Percentiles rank a stretch among this genome's conserved stretches.
These are phyloP conservation scores for Hypolimnas misippus DNA, from an alignment of 2,888 invertebrate genomes.

Conservation along the genomic window DNA sequence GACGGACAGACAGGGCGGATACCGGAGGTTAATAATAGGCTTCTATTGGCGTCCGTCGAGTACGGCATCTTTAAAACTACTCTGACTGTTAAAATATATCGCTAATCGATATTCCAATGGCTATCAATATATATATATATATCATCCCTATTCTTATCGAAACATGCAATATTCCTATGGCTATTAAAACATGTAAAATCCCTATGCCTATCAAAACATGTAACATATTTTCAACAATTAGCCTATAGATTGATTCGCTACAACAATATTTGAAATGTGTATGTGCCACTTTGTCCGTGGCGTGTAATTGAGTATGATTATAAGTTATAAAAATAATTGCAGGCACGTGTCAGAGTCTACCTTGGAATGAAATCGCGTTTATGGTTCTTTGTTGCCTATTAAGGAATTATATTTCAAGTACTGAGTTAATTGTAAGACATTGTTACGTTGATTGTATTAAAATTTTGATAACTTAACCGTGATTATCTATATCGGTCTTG, in stretches of 20 bases:
- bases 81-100: no score
- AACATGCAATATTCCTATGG: no score
- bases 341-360: constrained; percentile 56
- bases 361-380: constrained; percentile 10
- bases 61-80: no score
- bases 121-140: no score
- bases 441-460: background rate
- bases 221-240: no score
- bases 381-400: constrained; percentile 44
- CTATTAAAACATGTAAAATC: no score
- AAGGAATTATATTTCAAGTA: constrained; percentile 15
- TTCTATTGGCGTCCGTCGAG: no score
- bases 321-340: constrained; percentile 63
- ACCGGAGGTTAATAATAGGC: no score
- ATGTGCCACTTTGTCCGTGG: constrained; percentile 30
- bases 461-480: background rate
- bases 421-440: background rate
- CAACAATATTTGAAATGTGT: constrained; percentile 21
- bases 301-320: constrained; percentile 54
- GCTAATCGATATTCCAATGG: no score
- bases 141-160: no score
- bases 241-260: background rate
- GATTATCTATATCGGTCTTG: background rate
- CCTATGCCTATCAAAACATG: no score
- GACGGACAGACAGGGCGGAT: no score